Evolutionary conservation across 2,888 invertebrate species (phyloP).

Genomic region (Dioctria linearis): DNA sequence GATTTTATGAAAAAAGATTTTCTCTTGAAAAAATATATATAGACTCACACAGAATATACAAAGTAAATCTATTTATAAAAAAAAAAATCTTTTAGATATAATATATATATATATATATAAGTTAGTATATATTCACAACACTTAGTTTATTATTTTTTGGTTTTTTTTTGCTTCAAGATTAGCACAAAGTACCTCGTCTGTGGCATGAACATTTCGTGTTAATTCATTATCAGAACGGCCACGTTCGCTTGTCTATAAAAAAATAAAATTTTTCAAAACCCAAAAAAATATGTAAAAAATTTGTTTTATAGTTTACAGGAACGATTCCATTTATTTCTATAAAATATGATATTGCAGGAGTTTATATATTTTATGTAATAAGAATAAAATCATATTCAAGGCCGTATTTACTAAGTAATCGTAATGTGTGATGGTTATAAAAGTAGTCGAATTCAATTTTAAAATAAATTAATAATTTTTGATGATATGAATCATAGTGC

Average conservation of each 20-base stretch:
- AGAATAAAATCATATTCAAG: neutral
- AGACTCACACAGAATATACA: slow-evolving; percentile 40
- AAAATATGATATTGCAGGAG: slow-evolving; percentile 31
- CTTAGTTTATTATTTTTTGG: neutral
- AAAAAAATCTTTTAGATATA: too few species aligned
- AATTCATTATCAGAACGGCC: slow-evolving; percentile 71
- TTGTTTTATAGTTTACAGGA: neutral
- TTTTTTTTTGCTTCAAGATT: slow-evolving; percentile 55
- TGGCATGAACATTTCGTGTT: slow-evolving; percentile 72
- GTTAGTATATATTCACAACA: slow-evolving; percentile 32
- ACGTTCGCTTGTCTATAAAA: slow-evolving; percentile 69
- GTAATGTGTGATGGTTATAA: too few species aligned
- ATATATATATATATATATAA: neutral
- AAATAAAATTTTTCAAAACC: slow-evolving; percentile 64
- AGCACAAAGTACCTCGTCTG: slow-evolving; percentile 73
- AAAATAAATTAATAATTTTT: too few species aligned
- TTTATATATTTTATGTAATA: too few species aligned
- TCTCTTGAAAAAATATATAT: neutral
- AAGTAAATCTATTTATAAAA: slow-evolving; percentile 21
- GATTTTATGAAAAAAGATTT: neutral
- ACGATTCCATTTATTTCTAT: slow-evolving; percentile 43
- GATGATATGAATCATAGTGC: too few species aligned
- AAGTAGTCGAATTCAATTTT: too few species aligned
- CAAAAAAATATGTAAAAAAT: neutral
- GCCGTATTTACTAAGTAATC: too few species aligned